Evolutionary conservation across 2,888 invertebrate species (phyloP), one percentile per base, ranked within the genome.

Genomic region (Beris morrisii): DNA sequence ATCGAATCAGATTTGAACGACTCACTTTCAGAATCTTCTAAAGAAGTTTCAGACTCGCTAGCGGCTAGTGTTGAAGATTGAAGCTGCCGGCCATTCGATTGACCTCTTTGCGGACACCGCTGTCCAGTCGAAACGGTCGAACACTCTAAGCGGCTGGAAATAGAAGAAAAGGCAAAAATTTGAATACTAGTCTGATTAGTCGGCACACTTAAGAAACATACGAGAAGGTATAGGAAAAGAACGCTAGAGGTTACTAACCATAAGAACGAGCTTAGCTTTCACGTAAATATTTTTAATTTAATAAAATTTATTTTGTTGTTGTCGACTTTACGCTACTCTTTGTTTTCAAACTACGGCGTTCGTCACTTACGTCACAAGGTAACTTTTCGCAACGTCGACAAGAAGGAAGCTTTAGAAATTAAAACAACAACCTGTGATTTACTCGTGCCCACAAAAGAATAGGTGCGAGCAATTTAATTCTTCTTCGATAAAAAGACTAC

Each of bases 151-250:
- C 32, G 5, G 43, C 61, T 61, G 61, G 11, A 61, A 61, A 61
- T 61, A 61, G 61, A 61, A 38, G 22, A 50, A 61, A 31, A 61
- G 61, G 52, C 50, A 61, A 61, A 52, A 61, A 61, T 22, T 61
- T 52, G 38, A 53, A 38, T 38, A 38, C 38, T 9, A 38, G 38
- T 38, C 9, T 9, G 9, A 38, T 5, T 7, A 38, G 38, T 9
- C 5, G 38, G 9, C 38, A 3, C 5, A 9, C 38, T 38, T 38
- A 38, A 5, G 38, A 38, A 38, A 38, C 9, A 38, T 7, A 38
- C 7, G 9, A 5, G 38, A 7, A 38, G 38, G 38, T 38, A 22
- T 22, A 38, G 38, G 38, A 38, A 22, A 22, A 13, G 28, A 52
- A 52, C 28, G 5, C 7, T 15, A 22, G 22, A 52, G 22, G 15